Base-by-base conservation (phyloP, 2,888 invertebrate species). In the Caenorhabditis becei region DNA sequence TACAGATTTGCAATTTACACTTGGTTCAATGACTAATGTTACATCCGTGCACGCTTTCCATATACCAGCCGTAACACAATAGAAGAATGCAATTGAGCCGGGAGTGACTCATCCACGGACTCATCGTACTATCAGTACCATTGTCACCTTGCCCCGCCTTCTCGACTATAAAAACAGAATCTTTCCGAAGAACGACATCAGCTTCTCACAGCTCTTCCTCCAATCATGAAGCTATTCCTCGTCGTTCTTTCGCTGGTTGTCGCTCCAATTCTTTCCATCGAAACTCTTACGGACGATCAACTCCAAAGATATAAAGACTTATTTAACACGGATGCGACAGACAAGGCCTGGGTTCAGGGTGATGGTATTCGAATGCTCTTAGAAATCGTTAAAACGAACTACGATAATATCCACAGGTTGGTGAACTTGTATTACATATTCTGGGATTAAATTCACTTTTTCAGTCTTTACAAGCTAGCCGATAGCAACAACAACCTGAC, bases 101-200 rank as follows among this genome's bases (percentile, higher is more conserved):
- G 20, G 14, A n/a, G 26, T 72, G 71, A 72, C 71, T 63, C 71
- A 72, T 56, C n/a, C n/a, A 26, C 16, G 23, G 5, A 7, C 10
- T 53, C 41, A 28, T 41, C 53, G 41, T 61, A 53, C 70, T 32
- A 28, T 28, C 37, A 44, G 70, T 54, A 71, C 62, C 62, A 71
- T 24, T 16, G 14, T 24, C 44, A 18, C 32, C 23, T 10, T 7
- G 18, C 32, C 35, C 28, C 53, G 28, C 44, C 63, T 24, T 18
- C 18, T 10, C 5, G 20, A 14, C 10, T 72, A 72, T 72, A 72
- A 72, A 72, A 63, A 23, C 0, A 44, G 23, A 2, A 7, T 4
- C 1, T 16, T 5, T 14, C 0, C 0, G 10, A 5, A 1, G 14
- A 35, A 35, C 24, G 1, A 2, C 32, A 72, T 72, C 71, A 72